phyloP scores from a whole-genome alignment of 2,888 invertebrate genomes.

The Cepaea hortensis region DNA sequence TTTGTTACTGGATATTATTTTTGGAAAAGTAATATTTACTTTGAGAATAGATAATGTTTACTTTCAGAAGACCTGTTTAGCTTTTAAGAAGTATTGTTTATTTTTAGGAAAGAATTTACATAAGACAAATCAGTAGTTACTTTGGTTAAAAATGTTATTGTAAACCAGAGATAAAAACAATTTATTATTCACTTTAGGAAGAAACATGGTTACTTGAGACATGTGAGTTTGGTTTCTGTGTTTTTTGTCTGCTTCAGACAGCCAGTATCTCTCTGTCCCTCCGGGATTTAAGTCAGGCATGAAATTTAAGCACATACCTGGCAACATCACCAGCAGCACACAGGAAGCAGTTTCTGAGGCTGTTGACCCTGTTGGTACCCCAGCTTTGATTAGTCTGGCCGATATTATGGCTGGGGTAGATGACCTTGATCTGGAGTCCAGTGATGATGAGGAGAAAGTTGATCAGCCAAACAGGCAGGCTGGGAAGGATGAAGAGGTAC shows the following conservation, averaged over 20 bases:
- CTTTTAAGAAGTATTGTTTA: too few species aligned
- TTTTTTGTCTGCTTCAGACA: constrained; percentile 20
- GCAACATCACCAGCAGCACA: constrained; percentile 28
- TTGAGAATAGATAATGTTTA: too few species aligned
- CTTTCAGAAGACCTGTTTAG: too few species aligned
- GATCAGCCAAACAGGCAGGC: constrained; percentile 61
- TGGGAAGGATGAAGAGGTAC: constrained; percentile 28
- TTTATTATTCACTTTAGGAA: background rate
- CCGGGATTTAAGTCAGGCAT: constrained; percentile 39
- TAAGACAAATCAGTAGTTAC: background rate
- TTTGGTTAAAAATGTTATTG: too few species aligned
- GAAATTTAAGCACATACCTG: constrained; percentile 3
- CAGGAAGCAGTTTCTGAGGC: constrained; percentile 75
- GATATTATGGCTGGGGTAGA: constrained; percentile 68
- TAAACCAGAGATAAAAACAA: too few species aligned
- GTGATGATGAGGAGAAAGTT: constrained; percentile 59
- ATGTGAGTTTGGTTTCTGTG: background rate
- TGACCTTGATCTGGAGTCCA: constrained; percentile 66
- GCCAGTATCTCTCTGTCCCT: constrained; percentile 35
- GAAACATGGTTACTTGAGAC: background rate
- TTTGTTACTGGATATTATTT: too few species aligned
- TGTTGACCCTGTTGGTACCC: background rate
- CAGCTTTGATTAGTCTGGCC: constrained; percentile 59
- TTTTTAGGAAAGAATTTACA: background rate
- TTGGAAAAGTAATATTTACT: too few species aligned